phyloP scores from a whole-genome alignment of 1,140 invertebrate genomes.

The Gryon sp. region DNA sequence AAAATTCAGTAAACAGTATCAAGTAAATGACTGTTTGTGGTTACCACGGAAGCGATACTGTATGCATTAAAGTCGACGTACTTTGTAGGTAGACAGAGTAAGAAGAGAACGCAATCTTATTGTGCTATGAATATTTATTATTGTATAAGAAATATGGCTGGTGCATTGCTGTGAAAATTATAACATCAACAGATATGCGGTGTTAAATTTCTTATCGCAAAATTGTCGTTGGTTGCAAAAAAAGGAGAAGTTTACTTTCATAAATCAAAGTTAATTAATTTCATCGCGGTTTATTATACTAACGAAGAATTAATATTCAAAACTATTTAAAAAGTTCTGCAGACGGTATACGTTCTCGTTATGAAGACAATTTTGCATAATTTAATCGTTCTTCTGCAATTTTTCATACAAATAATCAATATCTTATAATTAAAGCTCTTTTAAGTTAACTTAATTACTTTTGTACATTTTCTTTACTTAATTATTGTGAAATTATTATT shows the following conservation, averaged over 20 bases:
- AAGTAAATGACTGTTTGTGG: slow-evolving; percentile 41
- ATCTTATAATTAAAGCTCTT: too few species aligned
- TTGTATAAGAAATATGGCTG: slow-evolving; percentile 53
- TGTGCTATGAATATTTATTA: slow-evolving; percentile 69
- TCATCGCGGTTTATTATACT: too few species aligned
- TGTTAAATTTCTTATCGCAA: slow-evolving; percentile 26
- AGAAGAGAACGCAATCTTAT: slow-evolving; percentile 44
- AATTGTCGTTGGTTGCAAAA: slow-evolving; percentile 12
- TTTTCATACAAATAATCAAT: too few species aligned
- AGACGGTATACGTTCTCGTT: too few species aligned
- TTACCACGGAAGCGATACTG: slow-evolving; percentile 40
- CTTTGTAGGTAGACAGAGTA: slow-evolving; percentile 23
- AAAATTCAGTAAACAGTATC: slow-evolving; percentile 45
- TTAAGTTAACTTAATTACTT: too few species aligned
- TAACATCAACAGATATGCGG: slow-evolving; percentile 15
- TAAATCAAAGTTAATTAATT: slow-evolving; percentile 4
- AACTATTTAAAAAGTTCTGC: too few species aligned
- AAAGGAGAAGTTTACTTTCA: not conserved
- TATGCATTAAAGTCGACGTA: slow-evolving; percentile 36
- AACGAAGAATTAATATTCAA: too few species aligned
- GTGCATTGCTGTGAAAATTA: slow-evolving; percentile 28
- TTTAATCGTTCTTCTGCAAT: too few species aligned
- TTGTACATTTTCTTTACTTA: too few species aligned
- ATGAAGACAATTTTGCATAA: too few species aligned
- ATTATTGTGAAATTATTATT: too few species aligned